Conservation (phyloP, 2,797 vertebrate species). For the Danio aesculapii region DNA sequence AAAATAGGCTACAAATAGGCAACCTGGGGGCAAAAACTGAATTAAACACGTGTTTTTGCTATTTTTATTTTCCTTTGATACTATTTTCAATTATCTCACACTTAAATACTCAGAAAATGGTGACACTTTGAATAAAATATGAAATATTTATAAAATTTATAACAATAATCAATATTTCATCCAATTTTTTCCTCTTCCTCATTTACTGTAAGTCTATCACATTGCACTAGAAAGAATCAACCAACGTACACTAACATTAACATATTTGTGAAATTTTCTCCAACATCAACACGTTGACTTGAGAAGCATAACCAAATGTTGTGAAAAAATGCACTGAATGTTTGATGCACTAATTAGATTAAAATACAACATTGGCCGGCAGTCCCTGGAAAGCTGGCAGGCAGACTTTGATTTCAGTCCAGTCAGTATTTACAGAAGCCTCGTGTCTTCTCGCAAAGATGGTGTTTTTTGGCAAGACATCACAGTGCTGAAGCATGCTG, state of each 20-base stretch:
- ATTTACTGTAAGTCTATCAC: not conserved
- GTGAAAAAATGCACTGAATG: conserved; percentile 49
- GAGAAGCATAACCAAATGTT: conserved; percentile 38
- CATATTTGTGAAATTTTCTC: conserved; percentile 9
- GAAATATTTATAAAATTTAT: not conserved
- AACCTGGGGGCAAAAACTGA: too few relatives aligned
- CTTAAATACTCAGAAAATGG: too few relatives aligned
- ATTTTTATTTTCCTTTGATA: too few relatives aligned
- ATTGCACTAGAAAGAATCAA: not conserved
- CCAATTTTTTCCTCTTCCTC: not conserved
- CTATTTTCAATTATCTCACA: too few relatives aligned
- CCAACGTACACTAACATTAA: not conserved
- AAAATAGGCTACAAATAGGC: too few relatives aligned
- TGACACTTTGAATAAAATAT: not conserved
- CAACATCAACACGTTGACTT: conserved; percentile 50
- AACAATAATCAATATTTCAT: not conserved
- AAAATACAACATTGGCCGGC: conserved; percentile 50
- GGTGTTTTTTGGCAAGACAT: conserved; percentile 49
- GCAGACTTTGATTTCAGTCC: conserved; percentile 43
- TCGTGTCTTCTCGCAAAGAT: conserved; percentile 45
- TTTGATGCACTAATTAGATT: conserved; percentile 63
- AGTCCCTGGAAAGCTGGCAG: conserved; percentile 52
- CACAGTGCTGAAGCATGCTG: conserved; percentile 46
- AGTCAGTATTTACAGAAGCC: conserved; percentile 39
- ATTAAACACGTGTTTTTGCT: too few relatives aligned